Base-by-base conservation (phyloP, 1,140 invertebrate genomes). In the Tetramorium simillimum region DNA sequence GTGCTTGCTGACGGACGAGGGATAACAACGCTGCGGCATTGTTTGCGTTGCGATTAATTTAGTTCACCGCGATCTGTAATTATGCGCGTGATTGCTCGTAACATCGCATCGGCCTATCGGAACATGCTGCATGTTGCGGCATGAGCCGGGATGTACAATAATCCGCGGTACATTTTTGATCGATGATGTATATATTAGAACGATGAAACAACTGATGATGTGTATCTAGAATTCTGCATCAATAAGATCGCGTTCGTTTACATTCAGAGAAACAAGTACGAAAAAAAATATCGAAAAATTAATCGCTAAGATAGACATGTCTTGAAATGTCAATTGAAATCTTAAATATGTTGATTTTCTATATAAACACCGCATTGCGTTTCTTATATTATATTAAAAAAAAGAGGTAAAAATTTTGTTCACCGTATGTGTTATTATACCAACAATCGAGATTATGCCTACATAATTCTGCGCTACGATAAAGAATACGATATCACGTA, bases 31-130 rank as follows among this genome's bases (percentile, higher is more conserved):
- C 24, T 60, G 62, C 80, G 80, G 80, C 69, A 84, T 84, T 84
- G 80, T 84, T 84, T 84, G 80, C 80, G 80, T 84, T 84, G 80
- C 80, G 80, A 84, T 84, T 84, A 84, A 84, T 84, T 84, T 84
- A 84, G 80, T 84, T 75, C 43, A 37, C 80, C 80, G 53, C 80
- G 69, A 84, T 73, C 80, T 84, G 69, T 84, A 84, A 84, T 84
- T 84, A 84, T 84, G 70, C 80, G 69, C 80, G 80, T 84, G 80
- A 84, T 84, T 84, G 80, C 80, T 75, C 33, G 80, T 73, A 84
- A 84, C 80, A 84, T 84, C 80, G 53, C 80, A 73, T 84, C 80
- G 80, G 80, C 72, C 65, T 69, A 60, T 37, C 28, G 67, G 40
- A 84, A 73, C 80, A 82, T 60, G 62, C 53, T 60, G 51, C 69